Base-by-base conservation (phyloP, 2,113 vertebrate genomes). In the Siniperca knerii region DNA sequence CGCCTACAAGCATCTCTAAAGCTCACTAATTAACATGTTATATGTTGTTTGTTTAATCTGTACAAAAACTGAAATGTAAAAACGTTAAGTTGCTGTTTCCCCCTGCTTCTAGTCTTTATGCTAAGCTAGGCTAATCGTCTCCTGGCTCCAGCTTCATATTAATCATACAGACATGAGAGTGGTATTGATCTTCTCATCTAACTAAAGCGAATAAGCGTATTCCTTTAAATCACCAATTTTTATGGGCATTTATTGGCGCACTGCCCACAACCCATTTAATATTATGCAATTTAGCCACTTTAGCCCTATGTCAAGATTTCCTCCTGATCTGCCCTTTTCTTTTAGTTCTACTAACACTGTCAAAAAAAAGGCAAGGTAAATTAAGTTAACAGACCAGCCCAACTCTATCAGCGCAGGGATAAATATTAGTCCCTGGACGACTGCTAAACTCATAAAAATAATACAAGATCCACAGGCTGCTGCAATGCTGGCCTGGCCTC, bases 361-460 rank as follows among this genome's bases (percentile, higher is more conserved):
- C 77, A 75, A 90, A 91, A 86, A 83, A 77, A 25, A 44, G 52
- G 35, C 0, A 10, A 85, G 21, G 25, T 35, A 89, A 74, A 93
- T 91, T 87, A 89, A 89, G 87, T 91, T 93, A 93, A 85, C 91
- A 92, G 92, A 88, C 23, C 60, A 81, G 65, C 44, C 65, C 48
- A 72, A 52, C 82, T 87, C 91, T 78, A 91, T 93, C 89, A 90
- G 79, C 62, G 4, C 55, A 82, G 67, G 54, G 60, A 93, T 93
- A 82, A 87, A 93, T 92, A 93, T 91, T 86, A 93, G 90, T 91
- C 92, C 91, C 93, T 54, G 35, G 83, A 89, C 58, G 89, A 79
- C 90, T 94, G 89, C 92, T 90, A 89, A 92, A 84, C 92, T 95
- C 88, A 92, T 95, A 94, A 94, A 95, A 94, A 92, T 89, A 92